Percentiles rank a stretch among this genome's conserved stretches.
Conservation (phyloP, 2,888 invertebrate genomes). For the Disparrhopalites patrizii region DNA sequence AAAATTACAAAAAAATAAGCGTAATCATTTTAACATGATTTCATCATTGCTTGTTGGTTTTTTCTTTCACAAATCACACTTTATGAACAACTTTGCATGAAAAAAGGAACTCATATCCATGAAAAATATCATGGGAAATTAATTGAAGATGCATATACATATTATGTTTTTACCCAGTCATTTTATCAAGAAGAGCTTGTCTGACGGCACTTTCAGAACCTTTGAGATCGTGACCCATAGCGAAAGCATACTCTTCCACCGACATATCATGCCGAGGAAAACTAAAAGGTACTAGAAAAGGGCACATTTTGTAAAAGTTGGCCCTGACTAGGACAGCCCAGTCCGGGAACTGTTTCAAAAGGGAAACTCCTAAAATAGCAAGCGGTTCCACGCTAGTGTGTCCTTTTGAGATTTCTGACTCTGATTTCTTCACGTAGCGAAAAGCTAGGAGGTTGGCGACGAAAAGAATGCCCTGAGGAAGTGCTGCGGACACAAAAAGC, state of each 20-base stretch:
- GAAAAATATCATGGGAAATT: slow-evolving; percentile 2
- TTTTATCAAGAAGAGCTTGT: slow-evolving; percentile 42
- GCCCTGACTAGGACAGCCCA: slow-evolving; percentile 41
- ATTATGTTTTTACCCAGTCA: slow-evolving; percentile 36
- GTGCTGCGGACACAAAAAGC: slow-evolving; percentile 27
- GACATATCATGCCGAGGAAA: slow-evolving; percentile 37
- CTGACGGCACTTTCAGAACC: slow-evolving; percentile 39
- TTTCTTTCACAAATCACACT: no score
- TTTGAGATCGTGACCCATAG: slow-evolving; percentile 40
- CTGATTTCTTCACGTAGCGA: slow-evolving; percentile 46
- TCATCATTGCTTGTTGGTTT: not conserved
- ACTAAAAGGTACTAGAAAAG: slow-evolving; percentile 46
- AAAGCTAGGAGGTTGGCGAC: slow-evolving; percentile 41
- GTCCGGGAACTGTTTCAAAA: slow-evolving; percentile 39
- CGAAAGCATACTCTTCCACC: slow-evolving; percentile 37
- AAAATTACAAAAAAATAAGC: slow-evolving; percentile 7
- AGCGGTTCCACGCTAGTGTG: slow-evolving; percentile 39
- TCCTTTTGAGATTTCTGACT: slow-evolving; percentile 43
- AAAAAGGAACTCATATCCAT: no score
- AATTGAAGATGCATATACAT: not conserved
- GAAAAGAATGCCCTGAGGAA: slow-evolving; percentile 39
- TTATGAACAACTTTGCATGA: no score
- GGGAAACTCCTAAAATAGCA: slow-evolving; percentile 39
- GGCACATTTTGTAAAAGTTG: slow-evolving; percentile 44
- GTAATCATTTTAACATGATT: no score